A percentile compares a stretch with the other conserved stretches of the same genome.
phyloP scores from a whole-genome alignment of 37 sponge, comb jelly and placozoan genomes.

The Aphrocallistes beatrix region DNA sequence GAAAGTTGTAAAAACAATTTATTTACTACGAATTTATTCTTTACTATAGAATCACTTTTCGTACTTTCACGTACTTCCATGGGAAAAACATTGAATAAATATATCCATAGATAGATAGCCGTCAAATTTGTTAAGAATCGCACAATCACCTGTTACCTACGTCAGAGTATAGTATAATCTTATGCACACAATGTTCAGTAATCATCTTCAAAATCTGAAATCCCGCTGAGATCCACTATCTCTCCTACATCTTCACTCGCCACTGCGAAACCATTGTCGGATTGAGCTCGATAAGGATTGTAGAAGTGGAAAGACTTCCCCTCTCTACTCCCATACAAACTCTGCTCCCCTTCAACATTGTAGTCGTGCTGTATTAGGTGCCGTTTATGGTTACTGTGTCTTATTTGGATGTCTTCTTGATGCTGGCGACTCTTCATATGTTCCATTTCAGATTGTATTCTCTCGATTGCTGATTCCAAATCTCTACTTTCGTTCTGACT shows the following conservation, averaged over 20 bases:
- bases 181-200: too few species aligned
- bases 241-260: background rate
- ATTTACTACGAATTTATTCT: too few species aligned
- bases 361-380: background rate
- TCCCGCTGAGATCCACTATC: background rate
- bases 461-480: background rate
- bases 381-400: background rate
- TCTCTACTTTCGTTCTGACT: background rate
- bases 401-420: background rate
- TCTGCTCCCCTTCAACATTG: too few species aligned
- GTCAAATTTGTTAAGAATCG: too few species aligned
- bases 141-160: too few species aligned
- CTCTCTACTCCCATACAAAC: background rate
- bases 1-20: too few species aligned
- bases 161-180: too few species aligned
- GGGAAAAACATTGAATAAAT: too few species aligned
- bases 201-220: slow-evolving; percentile 1
- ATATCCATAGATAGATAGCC: too few species aligned
- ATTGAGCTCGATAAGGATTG: background rate
- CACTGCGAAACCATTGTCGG: background rate
- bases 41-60: too few species aligned
- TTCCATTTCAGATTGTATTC: background rate
- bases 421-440: background rate
- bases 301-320: background rate
- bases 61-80: too few species aligned